These are phyloP conservation scores for Anseranas semipalmata DNA, from an alignment of 2,113 vertebrate genomes.

Conservation along the genomic window DNA sequence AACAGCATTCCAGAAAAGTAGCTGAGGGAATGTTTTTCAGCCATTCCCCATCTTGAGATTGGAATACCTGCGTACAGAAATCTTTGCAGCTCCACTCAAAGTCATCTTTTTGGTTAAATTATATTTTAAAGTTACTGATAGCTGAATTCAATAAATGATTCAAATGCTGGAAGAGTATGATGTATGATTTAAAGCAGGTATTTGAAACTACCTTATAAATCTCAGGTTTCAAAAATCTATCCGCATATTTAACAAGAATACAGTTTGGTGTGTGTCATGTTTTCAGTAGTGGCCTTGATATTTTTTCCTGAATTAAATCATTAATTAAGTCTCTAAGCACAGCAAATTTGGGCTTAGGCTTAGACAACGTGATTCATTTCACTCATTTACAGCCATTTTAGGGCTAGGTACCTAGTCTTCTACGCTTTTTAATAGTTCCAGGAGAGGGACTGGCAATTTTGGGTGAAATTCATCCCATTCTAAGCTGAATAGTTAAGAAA, in stretches of 20 bases:
- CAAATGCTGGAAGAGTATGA: slow-evolving; percentile 28
- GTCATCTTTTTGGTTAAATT: slow-evolving; percentile 30
- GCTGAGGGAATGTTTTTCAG: slow-evolving; percentile 17
- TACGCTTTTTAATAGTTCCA: neutral
- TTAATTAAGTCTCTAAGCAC: neutral
- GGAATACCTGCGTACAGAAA: slow-evolving; percentile 11
- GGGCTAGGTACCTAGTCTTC: neutral
- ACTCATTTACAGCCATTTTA: neutral
- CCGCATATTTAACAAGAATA: neutral
- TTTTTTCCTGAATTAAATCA: slow-evolving; percentile 34
- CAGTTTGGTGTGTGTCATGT: neutral
- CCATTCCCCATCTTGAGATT: neutral
- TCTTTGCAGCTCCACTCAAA: neutral
- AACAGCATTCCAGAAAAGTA: neutral
- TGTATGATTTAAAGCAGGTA: slow-evolving; percentile 38
- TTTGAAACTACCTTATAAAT: slow-evolving; percentile 12
- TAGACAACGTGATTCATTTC: neutral
- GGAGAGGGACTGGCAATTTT: neutral
- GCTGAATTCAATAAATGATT: slow-evolving; percentile 58
- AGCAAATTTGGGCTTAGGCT: neutral
- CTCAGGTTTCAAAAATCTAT: slow-evolving; percentile 33
- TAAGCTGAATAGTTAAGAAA: neutral
- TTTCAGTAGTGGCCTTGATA: neutral
- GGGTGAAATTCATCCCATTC: neutral
- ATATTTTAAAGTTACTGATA: slow-evolving; percentile 40